Percentiles rank a stretch among this genome's conserved stretches.
Evolutionary conservation across 2,888 invertebrate species (phyloP).

Genomic region (Dasypogon diadema): DNA sequence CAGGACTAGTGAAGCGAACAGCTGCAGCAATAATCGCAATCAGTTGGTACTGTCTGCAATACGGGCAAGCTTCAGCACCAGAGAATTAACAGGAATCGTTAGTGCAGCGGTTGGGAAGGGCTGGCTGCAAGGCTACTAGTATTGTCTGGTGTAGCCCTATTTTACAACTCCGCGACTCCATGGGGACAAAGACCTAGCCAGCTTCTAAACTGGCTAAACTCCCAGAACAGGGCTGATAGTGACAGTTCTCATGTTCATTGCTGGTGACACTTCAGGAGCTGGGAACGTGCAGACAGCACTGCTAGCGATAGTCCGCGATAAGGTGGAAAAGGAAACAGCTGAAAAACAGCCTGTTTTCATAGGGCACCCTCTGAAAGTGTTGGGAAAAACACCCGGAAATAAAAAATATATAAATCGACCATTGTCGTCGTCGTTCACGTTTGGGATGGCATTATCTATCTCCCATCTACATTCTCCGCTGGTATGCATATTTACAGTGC

Average conservation of each 20-base stretch:
- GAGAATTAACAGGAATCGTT: conserved; percentile 41
- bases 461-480: neutral
- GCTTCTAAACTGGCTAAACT: neutral
- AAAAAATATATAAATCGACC: conserved; percentile 42
- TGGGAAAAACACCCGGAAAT: conserved; percentile 2
- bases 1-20: conserved; percentile 4
- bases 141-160: neutral
- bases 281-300: conserved; percentile 24
- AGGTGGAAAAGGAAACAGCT: conserved; percentile 19
- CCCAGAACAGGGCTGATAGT: conserved; percentile 11
- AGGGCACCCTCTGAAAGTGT: neutral
- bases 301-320: conserved; percentile 7
- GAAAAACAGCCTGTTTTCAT: conserved; percentile 11
- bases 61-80: conserved; percentile 10
- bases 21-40: conserved; percentile 44
- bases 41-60: conserved; percentile 35
- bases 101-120: neutral
- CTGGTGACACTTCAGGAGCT: conserved; percentile 19
- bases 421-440: conserved; percentile 43
- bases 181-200: neutral
- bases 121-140: neutral
- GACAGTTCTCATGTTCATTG: conserved; percentile 42
- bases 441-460: conserved; percentile 11
- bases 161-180: conserved; percentile 1
- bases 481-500: conserved; percentile 25